Evolutionary conservation across 2,797 vertebrate species (phyloP).

Genomic region (Enteromius afrohamiltoni): DNA sequence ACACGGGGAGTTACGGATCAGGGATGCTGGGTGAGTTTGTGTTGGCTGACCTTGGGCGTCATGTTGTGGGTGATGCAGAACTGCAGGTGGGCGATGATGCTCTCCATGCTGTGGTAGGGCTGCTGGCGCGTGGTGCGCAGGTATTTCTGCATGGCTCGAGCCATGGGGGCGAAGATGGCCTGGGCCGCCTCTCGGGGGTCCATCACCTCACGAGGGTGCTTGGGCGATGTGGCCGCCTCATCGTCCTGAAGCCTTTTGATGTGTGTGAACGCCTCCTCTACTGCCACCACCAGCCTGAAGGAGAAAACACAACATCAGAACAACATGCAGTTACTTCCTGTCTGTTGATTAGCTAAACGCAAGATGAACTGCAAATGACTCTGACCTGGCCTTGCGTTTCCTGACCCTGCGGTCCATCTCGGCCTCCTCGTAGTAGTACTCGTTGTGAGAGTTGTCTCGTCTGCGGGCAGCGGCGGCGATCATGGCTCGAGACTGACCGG

Average conservation of each 20-base stretch:
- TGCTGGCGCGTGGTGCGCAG: slow-evolving; percentile 94
- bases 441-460: slow-evolving; percentile 91
- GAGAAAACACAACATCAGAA: background rate
- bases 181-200: slow-evolving; percentile 94
- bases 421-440: slow-evolving; percentile 93
- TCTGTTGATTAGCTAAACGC: too few relatives aligned
- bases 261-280: slow-evolving; percentile 96
- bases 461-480: slow-evolving; percentile 85
- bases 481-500: slow-evolving; percentile 88
- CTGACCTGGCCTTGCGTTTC: slow-evolving; percentile 88
- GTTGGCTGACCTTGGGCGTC: slow-evolving; percentile 88
- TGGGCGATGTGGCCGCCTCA: slow-evolving; percentile 73
- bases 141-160: slow-evolving; percentile 96
- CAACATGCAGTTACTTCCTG: too few relatives aligned
- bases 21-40: background rate
- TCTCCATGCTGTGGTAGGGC: slow-evolving; percentile 98
- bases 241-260: slow-evolving; percentile 93
- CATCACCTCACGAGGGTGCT: slow-evolving; percentile 91
- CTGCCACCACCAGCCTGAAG: slow-evolving; percentile 90
- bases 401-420: slow-evolving; percentile 90
- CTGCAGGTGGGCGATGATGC: slow-evolving; percentile 95
- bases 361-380: too few relatives aligned
- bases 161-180: slow-evolving; percentile 98
- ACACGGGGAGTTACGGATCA: background rate
- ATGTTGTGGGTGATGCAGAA: slow-evolving; percentile 98